Base-by-base conservation (phyloP, 2,888 invertebrate species). In the Zaprionus obscuricornis region DNA sequence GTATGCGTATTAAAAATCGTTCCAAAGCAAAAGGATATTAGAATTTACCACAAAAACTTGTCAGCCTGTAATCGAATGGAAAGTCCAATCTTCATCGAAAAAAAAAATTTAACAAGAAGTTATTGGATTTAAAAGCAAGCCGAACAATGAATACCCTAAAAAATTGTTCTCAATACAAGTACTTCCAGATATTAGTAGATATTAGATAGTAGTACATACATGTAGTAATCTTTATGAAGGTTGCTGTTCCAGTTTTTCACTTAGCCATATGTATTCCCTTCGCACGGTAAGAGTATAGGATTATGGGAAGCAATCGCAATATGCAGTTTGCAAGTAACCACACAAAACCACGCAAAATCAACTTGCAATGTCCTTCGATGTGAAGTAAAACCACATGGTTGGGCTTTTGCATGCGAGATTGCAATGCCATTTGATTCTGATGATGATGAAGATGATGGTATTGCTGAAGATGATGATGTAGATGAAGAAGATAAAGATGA, bases 1-100 rank as follows among this genome's bases (percentile, higher is more conserved):
- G 77, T 84, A 77, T 77, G 54, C 82, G 72, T 62, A 64, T 62
- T 46, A 50, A 40, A 51, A 67, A 52, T 33, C 29, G 46, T 34
- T 46, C 14, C 13, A 34, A 42, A 18, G 43, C 34, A 22, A 46
- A 37, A 36, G 51, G 57, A 71, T 52, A 67, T 74, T 55, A 37
- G 50, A 66, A 58, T 51, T 46, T 42, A 27, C 26, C 37, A 17
- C 63, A 68, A 47, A 36, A 34, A 39, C 33, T 64, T 47, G 51
- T 27, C 40, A 46, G 43, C 39, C 29, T 47, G 54, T 58, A 54
- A 50, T 58, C 47, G 63, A 57, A 63, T 63, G 47, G 47, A 37
- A 29, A 11, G 40, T 34, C 16, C 55, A 58, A 43, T 58, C 31
- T 46, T 18, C 31, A n/a, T 11, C 13, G 14, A 34, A 54, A 47